These are phyloP conservation scores for Xenentodon cancila DNA, from an alignment of 2,797 vertebrate species.

Conservation along the genomic window DNA sequence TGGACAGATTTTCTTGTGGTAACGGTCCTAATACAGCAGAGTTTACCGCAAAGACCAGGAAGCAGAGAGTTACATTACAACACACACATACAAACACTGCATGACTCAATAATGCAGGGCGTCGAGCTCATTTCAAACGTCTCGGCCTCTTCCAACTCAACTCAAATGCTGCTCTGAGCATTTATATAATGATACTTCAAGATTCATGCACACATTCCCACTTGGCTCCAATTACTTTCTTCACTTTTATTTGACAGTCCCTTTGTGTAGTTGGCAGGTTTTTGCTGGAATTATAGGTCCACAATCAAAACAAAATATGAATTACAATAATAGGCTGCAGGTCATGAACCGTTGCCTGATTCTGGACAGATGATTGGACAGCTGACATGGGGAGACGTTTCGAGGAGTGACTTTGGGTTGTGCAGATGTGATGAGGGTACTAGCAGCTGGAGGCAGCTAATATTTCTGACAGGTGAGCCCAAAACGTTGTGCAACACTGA, in stretches of 20 bases:
- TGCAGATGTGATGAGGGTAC: conserved; percentile 30
- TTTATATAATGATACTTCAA: conserved; percentile 35
- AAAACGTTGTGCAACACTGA: conserved; percentile 24
- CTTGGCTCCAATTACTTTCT: conserved; percentile 52
- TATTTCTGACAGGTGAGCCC: conserved; percentile 19
- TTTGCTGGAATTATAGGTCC: conserved; percentile 59
- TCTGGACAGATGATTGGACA: conserved; percentile 32
- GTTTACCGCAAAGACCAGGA: conserved; percentile 69
- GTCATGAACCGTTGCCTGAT: conserved; percentile 32
- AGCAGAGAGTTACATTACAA: conserved; percentile 52
- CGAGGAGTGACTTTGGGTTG: too few species aligned
- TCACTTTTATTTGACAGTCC: conserved; percentile 63
- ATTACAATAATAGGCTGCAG: too few species aligned
- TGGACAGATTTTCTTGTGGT: conserved; percentile 77
- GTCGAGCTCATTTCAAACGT: conserved; percentile 49
- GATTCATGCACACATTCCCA: conserved; percentile 44
- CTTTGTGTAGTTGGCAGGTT: conserved; percentile 58
- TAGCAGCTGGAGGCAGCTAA: neutral
- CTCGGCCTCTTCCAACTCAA: conserved; percentile 46
- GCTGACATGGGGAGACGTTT: conserved; percentile 24
- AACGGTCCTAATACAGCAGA: conserved; percentile 69
- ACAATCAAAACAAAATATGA: conserved; percentile 68
- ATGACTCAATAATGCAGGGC: conserved; percentile 47
- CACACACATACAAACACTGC: conserved; percentile 10
- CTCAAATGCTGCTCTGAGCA: conserved; percentile 46